Evolutionary conservation across 2,113 vertebrate species (phyloP), one percentile per base, ranked within the genome.

Genomic region (Actenoides lindsayi): DNA sequence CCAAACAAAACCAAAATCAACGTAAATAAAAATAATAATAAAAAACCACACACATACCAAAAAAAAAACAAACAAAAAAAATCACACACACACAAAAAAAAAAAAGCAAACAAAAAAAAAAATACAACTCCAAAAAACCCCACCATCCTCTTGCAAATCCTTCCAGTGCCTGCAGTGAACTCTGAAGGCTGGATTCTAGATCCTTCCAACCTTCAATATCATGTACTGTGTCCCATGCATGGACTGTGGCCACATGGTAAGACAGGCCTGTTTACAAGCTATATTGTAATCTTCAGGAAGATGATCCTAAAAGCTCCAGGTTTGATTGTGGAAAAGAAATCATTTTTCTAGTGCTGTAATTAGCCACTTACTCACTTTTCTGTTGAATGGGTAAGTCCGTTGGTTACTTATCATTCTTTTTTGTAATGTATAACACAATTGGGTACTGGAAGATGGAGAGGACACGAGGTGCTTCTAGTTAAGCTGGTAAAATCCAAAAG

Each of bases 141-240:
- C 50, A 51, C 11, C 3, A 39, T 15, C 8, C 16, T 31, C 6
- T 46, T 64, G 15, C 17, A 74, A 91, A 39, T 20, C 18, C 35
- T 76, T 76, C 30, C 33, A 37, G 37, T 83, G 13, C 14, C 48
- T 73, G 24, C 33, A 63, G 9, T 48, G 68, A 68, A 20, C 14
- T 56, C 57, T 73, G 18, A 7, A 33, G 50, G 13, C 21, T 73
- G 27, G 4, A 80, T 65, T 73, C 16, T 21, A 64, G 10, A 9
- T 53, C 16, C 33, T 87, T 85, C 30, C 24, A 69, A 10, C 9
- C 41, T 3, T 41, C 62, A 53, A 14, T 46, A 5, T 17, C 5
- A 14, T 27, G 5, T 60, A 41, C 65, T 15, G 3, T 33, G 11
- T 2, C 56, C 27, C 2, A 1, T 16, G 4, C 6, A 6, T 2